A percentile compares a stretch with the other conserved stretches of the same genome.
Conservation (phyloP, 2,113 vertebrate species). For the Anser cygnoides region DNA sequence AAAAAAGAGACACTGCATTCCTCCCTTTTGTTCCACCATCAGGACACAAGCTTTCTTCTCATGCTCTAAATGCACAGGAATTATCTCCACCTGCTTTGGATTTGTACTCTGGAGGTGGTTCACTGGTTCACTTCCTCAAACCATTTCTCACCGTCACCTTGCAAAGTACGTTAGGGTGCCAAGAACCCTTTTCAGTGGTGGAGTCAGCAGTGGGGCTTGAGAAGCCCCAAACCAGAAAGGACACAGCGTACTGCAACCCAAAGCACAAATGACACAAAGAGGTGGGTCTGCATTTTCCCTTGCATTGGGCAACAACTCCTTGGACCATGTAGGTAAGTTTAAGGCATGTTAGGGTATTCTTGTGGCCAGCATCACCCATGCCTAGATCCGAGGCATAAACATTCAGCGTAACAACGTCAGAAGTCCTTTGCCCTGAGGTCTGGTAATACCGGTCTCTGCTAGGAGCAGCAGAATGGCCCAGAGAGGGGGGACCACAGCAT, state of each 20-base stretch:
- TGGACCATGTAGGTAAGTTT: background rate
- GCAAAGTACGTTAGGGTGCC: background rate
- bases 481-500: background rate
- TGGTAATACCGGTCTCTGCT: rapidly evolving
- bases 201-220: background rate
- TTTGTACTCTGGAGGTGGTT: background rate
- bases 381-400: rapidly evolving
- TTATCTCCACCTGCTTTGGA: background rate
- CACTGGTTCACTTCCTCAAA: background rate
- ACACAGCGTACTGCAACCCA: background rate
- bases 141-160: background rate
- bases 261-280: background rate
- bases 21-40: background rate
- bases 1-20: background rate
- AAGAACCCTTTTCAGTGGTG: background rate
- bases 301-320: background rate
- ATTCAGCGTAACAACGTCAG: rapidly evolving
- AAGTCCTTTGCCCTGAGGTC: background rate
- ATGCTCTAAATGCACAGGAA: background rate
- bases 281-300: background rate
- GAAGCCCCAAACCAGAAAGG: background rate
- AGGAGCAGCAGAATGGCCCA: background rate
- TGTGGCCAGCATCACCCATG: background rate
- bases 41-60: background rate
- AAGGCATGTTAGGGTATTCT: background rate